Evolutionary conservation across 2,888 invertebrate genomes (phyloP).

Genomic region (Steinernema hermaphroditum): DNA sequence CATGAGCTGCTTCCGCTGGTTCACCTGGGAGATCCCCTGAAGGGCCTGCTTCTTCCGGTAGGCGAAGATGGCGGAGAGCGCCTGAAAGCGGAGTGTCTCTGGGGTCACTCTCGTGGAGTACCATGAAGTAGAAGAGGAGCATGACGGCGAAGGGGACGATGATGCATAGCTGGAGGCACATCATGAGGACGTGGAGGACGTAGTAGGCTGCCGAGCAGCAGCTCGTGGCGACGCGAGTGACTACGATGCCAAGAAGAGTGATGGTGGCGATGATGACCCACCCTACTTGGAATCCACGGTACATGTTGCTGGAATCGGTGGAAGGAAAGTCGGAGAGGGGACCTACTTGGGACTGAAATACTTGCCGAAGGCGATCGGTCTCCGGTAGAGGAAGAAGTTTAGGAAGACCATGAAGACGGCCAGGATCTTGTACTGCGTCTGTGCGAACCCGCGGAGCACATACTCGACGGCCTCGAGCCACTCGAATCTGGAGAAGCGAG

Average conservation of each 20-base stretch:
- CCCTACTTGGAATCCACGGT: not conserved
- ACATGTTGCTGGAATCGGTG: not conserved
- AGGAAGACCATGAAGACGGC: conserved; percentile 25
- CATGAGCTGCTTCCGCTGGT: not conserved
- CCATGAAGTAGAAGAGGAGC: conserved; percentile 1
- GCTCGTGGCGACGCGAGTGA: not conserved
- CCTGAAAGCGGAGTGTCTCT: too few species aligned
- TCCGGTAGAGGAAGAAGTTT: conserved; percentile 11
- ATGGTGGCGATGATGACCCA: not conserved
- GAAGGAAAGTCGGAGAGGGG: not conserved
- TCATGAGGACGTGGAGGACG: not conserved
- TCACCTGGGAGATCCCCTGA: conserved; percentile 1
- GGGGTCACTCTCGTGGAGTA: too few species aligned
- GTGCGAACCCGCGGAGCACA: not conserved
- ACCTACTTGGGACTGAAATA: not conserved
- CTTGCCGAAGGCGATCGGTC: conserved; percentile 3
- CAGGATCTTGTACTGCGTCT: conserved; percentile 18
- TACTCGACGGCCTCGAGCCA: not conserved
- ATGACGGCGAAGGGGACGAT: not conserved
- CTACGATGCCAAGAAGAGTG: not conserved
- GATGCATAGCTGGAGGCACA: not conserved
- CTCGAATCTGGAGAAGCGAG: too few species aligned
- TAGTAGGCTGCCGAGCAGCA: not conserved
- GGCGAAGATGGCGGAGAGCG: not conserved
- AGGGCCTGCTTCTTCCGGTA: conserved; percentile 16